Base-by-base conservation (phyloP, 2,888 invertebrate genomes). In the Noctua janthe region DNA sequence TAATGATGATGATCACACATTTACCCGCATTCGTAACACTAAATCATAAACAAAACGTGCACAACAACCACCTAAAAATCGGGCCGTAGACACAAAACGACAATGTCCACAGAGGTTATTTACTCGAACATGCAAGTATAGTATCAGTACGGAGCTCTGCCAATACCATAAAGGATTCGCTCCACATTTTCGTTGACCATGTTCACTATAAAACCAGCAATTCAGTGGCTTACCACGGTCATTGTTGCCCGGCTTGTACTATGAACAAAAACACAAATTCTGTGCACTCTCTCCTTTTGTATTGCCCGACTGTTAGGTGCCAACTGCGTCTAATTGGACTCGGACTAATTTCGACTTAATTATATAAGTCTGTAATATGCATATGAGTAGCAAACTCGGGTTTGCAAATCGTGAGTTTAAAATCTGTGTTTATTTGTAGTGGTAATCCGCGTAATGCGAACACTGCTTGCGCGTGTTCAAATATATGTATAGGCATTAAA, bases 241-340 rank as follows among this genome's bases (percentile, higher is more conserved):
- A 87, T 84, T 85, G 90, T 86, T 82, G 77, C 82, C 72, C 74
- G 62, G 78, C 81, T 56, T 76, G 84, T 74, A 83, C 71, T 73
- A 77, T 81, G 80, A 85, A 88, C 87, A 90, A 88, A 90, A 88
- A 89, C 90, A 86, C 87, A 82, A 82, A 81, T 87, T 83, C 76
- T 71, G 77, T 71, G 72, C 74, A 72, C 74, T 80, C 74, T 80
- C 76, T 85, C 88, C 82, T 88, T 88, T 90, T 87, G 82, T 83
- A 83, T 77, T n/a, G 74, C 43, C 62, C 74, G 59, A 85, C 82
- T 78, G 86, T 85, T 84, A 83, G 87, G 87, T 89, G 90, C 89
- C 89, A 84, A 89, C 84, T 87, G 84, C 71, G 43, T 79, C 75
- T 86, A 86, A 89, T 89, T 89, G 84, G 80, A 84, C 83, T 76